Percentiles rank a stretch among this genome's conserved stretches.
Evolutionary conservation across 2,113 vertebrate species (phyloP).

Genomic region (Ctenodactylus gundi): DNA sequence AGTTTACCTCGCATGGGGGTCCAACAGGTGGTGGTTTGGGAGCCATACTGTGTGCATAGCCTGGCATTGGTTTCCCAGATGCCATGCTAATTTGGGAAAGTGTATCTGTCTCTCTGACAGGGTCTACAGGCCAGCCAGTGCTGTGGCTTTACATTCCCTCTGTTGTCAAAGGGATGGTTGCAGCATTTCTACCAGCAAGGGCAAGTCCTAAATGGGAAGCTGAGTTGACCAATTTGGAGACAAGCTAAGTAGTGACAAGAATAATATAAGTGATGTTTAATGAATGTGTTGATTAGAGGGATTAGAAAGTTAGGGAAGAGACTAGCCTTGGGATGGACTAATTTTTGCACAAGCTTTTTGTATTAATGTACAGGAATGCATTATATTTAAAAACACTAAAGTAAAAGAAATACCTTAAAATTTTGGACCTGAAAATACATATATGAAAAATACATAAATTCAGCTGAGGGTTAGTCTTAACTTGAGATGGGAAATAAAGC

Average conservation of each 20-base stretch:
- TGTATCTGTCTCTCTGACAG: not conserved
- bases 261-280: not conserved
- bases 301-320: not conserved
- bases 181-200: not conserved
- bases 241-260: not conserved
- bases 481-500: constrained; percentile 30
- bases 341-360: not conserved
- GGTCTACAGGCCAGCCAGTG: not conserved
- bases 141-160: not conserved
- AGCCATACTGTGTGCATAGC: fast-evolving
- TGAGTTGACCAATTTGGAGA: not conserved
- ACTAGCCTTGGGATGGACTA: not conserved
- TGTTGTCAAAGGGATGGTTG: not conserved
- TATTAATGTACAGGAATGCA: not conserved
- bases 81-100: not conserved
- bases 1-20: not conserved
- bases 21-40: not conserved
- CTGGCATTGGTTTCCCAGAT: not conserved
- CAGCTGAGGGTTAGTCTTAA: not conserved
- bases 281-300: not conserved
- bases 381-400: not conserved
- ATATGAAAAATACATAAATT: not conserved
- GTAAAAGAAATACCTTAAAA: not conserved
- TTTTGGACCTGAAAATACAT: constrained; percentile 19
- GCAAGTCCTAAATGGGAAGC: not conserved